Percentiles rank a stretch among this genome's conserved stretches.
Conservation (phyloP, 2,888 invertebrate genomes). For the Ochlodes sylvanus region DNA sequence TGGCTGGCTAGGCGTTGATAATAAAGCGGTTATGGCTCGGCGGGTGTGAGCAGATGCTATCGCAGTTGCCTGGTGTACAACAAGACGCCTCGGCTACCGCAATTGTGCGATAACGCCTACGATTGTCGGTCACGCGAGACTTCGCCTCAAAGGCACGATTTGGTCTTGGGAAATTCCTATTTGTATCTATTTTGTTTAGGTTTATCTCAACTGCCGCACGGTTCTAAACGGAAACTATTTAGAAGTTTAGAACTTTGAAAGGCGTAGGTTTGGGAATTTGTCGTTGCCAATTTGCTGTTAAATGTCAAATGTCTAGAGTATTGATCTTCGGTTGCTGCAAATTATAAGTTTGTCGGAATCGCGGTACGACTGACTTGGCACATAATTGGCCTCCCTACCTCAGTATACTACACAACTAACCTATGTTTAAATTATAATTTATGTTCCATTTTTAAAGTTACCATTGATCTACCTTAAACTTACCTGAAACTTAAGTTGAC, state of each 20-base stretch:
- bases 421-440: too few species aligned
- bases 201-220: constrained; percentile 29
- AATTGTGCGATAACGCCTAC: constrained; percentile 50
- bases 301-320: constrained; percentile 34
- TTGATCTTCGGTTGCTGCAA: constrained; percentile 32
- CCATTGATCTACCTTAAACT: too few species aligned
- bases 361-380: constrained; percentile 11
- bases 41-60: constrained; percentile 36
- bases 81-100: constrained; percentile 47
- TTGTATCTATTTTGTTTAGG: constrained; percentile 36
- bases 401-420: not conserved
- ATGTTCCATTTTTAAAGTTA: too few species aligned
- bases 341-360: constrained; percentile 29
- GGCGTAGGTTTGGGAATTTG: constrained; percentile 32
- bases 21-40: constrained; percentile 36
- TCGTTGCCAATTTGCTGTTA: constrained; percentile 34
- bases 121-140: constrained; percentile 51
- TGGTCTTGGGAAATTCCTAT: constrained; percentile 35
- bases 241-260: constrained; percentile 27
- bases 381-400: constrained; percentile 11
- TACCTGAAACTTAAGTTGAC: too few species aligned
- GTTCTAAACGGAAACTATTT: constrained; percentile 33
- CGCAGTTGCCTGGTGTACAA: constrained; percentile 40
- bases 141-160: constrained; percentile 37
- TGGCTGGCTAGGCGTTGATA: constrained; percentile 26